A percentile compares a stretch with the other conserved stretches of the same genome.
These are phyloP conservation scores for Cryptosula pallasiana DNA, from an alignment of 2,888 invertebrate species.

Conservation along the genomic window DNA sequence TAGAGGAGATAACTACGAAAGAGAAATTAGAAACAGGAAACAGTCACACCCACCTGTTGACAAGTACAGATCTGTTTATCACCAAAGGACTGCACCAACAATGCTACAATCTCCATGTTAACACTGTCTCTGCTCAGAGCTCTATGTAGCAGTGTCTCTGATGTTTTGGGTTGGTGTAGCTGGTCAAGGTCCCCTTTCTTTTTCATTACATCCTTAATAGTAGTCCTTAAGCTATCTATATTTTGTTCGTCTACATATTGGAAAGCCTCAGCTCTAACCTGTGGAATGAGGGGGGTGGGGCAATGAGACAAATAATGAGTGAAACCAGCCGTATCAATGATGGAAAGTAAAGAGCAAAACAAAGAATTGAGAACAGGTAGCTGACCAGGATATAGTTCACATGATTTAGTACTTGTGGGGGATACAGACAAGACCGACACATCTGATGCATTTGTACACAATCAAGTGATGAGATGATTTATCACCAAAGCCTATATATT, in stretches of 20 bases:
- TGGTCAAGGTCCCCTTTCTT: background rate
- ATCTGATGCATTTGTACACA: no score
- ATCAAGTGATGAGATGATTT: no score
- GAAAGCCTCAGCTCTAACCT: background rate
- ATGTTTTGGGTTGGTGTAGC: background rate
- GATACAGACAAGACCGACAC: no score
- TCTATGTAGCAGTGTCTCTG: conserved; percentile 7
- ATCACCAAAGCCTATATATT: no score
- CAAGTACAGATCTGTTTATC: background rate
- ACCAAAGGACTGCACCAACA: background rate
- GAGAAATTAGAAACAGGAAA: no score
- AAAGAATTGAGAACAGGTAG: no score
- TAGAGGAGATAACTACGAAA: no score
- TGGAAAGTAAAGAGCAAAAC: no score
- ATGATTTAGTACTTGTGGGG: no score
- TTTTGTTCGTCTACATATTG: background rate
- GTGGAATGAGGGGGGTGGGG: background rate
- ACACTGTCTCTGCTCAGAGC: background rate
- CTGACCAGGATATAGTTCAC: no score
- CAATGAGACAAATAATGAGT: background rate
- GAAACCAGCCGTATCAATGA: no score
- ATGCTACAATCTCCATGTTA: background rate
- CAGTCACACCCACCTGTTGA: background rate
- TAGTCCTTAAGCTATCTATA: background rate
- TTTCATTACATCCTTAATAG: background rate